A percentile compares a stretch with the other conserved stretches of the same genome.
phyloP scores from a whole-genome alignment of 2,888 invertebrate genomes.

The Thera britannica region DNA sequence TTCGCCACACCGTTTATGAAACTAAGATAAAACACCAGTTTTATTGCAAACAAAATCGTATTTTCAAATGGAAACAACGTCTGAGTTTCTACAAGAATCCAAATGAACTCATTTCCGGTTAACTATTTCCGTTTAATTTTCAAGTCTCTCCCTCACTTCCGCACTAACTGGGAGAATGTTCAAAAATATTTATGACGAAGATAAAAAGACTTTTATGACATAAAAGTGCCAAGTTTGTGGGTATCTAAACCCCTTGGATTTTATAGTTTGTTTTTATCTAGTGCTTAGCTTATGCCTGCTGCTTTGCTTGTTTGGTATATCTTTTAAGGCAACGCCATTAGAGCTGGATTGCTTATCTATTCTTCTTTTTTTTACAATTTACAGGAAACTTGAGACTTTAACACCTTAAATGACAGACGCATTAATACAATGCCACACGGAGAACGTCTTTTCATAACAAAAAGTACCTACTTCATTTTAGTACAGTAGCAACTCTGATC shows the following conservation, averaged over 20 bases:
- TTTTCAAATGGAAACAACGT: slow-evolving; percentile 28
- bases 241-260: slow-evolving; percentile 13
- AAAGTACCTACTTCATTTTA: too few relatives aligned
- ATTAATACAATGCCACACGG: too few relatives aligned
- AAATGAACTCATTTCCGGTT: slow-evolving; percentile 59
- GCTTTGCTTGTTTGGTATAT: background rate
- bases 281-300: background rate
- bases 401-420: too few relatives aligned
- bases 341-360: too few relatives aligned
- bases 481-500: too few relatives aligned
- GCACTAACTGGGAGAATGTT: slow-evolving; percentile 37
- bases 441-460: too few relatives aligned
- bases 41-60: slow-evolving; percentile 10
- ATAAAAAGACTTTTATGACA: slow-evolving; percentile 27
- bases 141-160: slow-evolving; percentile 51
- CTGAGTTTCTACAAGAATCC: slow-evolving; percentile 41
- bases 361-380: too few relatives aligned
- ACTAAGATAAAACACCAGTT: too few relatives aligned
- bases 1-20: too few relatives aligned
- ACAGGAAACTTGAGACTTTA: too few relatives aligned
- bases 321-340: too few relatives aligned
- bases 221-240: slow-evolving; percentile 20
- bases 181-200: slow-evolving; percentile 32
- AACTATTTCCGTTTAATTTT: slow-evolving; percentile 60
- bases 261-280: slow-evolving; percentile 20